Percentiles rank a stretch among this genome's conserved stretches.
These are phyloP conservation scores for Dasypus novemcinctus DNA, from an alignment of 2,113 vertebrate genomes.

Conservation along the genomic window DNA sequence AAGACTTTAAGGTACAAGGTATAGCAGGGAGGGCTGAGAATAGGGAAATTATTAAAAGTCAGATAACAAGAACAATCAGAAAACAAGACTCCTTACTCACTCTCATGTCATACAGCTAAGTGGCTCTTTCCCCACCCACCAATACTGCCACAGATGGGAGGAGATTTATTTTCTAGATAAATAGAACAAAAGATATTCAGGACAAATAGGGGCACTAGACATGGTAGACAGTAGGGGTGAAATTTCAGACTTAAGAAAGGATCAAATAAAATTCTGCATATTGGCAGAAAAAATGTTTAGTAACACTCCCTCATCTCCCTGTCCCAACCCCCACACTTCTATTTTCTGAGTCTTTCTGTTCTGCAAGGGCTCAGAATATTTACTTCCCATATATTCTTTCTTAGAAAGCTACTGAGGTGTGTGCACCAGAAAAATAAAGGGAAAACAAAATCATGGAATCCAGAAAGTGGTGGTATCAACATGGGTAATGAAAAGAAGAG, in stretches of 20 bases:
- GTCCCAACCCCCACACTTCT: too few species aligned
- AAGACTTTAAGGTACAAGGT: neutral
- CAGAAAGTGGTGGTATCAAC: neutral
- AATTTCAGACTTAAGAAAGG: neutral
- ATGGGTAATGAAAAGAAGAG: neutral
- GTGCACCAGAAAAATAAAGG: neutral
- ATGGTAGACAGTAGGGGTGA: neutral
- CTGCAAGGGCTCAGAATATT: neutral
- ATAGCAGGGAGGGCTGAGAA: neutral
- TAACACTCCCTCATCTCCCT: neutral
- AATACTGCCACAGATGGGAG: neutral
- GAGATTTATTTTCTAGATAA: neutral
- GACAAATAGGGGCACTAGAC: neutral
- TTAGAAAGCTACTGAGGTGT: neutral
- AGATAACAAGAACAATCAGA: neutral
- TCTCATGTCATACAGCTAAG: neutral
- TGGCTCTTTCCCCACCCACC: neutral
- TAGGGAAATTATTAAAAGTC: neutral
- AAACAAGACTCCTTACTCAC: neutral
- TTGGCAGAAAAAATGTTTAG: neutral
- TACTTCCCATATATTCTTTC: neutral
- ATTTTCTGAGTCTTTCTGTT: neutral
- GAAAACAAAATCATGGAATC: neutral
- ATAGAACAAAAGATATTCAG: neutral
- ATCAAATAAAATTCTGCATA: neutral